Conservation (phyloP, 2,113 vertebrate species). For the Genyomyrus donnyi region DNA sequence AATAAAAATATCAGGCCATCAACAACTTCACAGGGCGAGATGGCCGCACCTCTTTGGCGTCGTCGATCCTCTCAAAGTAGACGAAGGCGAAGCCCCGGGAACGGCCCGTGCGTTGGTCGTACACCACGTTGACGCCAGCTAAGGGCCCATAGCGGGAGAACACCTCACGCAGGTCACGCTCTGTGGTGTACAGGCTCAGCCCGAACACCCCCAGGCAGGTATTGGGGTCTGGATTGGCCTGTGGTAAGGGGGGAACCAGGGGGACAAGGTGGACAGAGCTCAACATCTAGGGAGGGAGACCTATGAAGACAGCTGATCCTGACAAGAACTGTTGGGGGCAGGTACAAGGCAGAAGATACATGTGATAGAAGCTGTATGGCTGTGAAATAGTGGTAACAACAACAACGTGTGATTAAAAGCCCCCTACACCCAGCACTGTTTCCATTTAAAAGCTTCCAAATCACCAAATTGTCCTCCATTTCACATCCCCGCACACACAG, state of each 20-base stretch:
- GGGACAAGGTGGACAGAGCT: slow-evolving; percentile 7
- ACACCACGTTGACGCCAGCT: slow-evolving; percentile 85
- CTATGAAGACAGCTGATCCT: not conserved
- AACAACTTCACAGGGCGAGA: not conserved
- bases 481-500: not conserved
- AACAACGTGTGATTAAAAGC: not conserved
- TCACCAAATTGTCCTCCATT: not conserved
- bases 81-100: slow-evolving; percentile 90
- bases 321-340: not conserved
- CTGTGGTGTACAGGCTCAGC: slow-evolving; percentile 88
- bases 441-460: not conserved
- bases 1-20: not conserved
- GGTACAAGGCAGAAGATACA: not conserved
- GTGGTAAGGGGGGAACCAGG: slow-evolving; percentile 24
- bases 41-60: slow-evolving; percentile 81
- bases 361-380: not conserved
- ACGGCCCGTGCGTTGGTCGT: slow-evolving; percentile 84
- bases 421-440: not conserved
- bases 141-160: slow-evolving; percentile 87
- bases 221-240: slow-evolving; percentile 92
- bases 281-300: not conserved
- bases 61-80: slow-evolving; percentile 85
- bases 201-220: slow-evolving; percentile 89
- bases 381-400: not conserved
- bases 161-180: slow-evolving; percentile 84